phyloP scores from a whole-genome alignment of 2,888 invertebrate genomes.

The Tenthredo livida region DNA sequence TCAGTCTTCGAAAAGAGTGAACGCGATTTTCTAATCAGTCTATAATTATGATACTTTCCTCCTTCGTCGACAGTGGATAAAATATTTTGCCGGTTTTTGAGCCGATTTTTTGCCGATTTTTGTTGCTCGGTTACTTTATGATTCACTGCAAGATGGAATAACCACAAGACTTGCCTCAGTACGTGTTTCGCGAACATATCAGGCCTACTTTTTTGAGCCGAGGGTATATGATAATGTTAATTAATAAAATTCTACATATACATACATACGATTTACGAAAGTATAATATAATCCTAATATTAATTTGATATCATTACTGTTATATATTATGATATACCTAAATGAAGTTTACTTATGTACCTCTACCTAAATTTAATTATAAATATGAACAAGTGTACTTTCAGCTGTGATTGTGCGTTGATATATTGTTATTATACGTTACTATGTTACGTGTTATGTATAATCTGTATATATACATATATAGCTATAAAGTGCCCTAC shows the following conservation, averaged over 20 bases:
- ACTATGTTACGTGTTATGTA: background rate
- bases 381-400: slow-evolving; percentile 16
- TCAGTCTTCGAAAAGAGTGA: background rate
- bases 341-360: background rate
- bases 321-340: background rate
- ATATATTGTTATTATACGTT: background rate
- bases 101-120: background rate
- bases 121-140: background rate
- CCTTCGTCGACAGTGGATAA: background rate
- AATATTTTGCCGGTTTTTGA: background rate
- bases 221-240: background rate
- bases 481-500: too few relatives aligned
- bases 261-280: slow-evolving; percentile 15
- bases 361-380: background rate
- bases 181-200: background rate
- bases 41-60: background rate
- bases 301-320: background rate
- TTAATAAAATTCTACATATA: background rate
- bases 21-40: slow-evolving; percentile 5
- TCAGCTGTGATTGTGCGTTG: slow-evolving; percentile 31
- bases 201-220: background rate
- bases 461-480: too few relatives aligned
- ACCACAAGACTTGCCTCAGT: background rate
- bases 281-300: background rate
- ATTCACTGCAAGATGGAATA: background rate